phyloP scores from a whole-genome alignment of 1,140 invertebrate genomes.

The Orchestia grillus region DNA sequence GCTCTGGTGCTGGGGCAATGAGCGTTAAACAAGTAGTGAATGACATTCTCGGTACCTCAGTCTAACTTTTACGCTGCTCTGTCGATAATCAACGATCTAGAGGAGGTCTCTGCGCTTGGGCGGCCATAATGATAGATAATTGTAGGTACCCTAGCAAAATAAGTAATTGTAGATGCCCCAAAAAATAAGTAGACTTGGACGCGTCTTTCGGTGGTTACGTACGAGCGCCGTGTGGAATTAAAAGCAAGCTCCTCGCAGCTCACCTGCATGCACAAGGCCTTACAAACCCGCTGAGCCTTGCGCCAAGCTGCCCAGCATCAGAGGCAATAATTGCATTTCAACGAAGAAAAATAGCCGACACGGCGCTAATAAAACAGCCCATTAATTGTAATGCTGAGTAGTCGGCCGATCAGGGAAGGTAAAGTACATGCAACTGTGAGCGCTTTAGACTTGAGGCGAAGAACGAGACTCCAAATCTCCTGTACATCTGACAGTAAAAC shows the following conservation, averaged over 20 bases:
- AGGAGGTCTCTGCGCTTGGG: too few species aligned
- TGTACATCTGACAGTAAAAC: neutral
- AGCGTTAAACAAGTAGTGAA: neutral
- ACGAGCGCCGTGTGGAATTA: neutral
- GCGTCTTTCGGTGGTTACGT: neutral
- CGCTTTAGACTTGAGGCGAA: neutral
- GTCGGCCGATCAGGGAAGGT: neutral
- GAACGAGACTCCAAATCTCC: neutral
- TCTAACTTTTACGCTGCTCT: too few species aligned
- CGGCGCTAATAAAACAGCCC: neutral
- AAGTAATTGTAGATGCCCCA: too few species aligned
- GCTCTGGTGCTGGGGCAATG: neutral
- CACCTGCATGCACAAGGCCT: neutral
- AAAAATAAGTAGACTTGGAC: neutral
- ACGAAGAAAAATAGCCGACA: neutral
- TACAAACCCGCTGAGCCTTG: neutral
- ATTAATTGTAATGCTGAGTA: slow-evolving; percentile 2
- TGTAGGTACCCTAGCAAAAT: too few species aligned
- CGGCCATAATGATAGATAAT: too few species aligned
- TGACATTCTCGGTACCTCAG: neutral
- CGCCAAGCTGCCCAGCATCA: neutral
- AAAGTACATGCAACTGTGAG: neutral
- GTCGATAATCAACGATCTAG: too few species aligned
- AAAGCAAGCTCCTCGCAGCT: neutral
- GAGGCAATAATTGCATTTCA: neutral